These are phyloP conservation scores for Drosophila mulleri DNA, from an alignment of 2,888 invertebrate species.

Conservation along the genomic window DNA sequence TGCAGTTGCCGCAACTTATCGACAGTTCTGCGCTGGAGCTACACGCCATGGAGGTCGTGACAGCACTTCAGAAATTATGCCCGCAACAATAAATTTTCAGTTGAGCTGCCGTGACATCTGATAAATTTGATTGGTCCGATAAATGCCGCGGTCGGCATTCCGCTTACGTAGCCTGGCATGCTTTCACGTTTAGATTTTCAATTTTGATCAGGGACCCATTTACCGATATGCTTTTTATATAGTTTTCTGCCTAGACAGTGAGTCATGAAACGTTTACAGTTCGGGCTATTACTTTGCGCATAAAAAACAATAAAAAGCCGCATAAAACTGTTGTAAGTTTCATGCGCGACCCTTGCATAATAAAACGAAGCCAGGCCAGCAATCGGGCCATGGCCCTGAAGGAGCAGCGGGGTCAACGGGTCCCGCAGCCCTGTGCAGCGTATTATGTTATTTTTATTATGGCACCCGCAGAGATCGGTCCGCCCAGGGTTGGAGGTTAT, in stretches of 20 bases:
- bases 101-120: conserved; percentile 46
- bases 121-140: conserved; percentile 50
- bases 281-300: conserved; percentile 37
- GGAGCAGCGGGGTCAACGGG: conserved; percentile 24
- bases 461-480: conserved; percentile 35
- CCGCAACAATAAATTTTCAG: conserved; percentile 60
- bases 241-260: conserved; percentile 19
- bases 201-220: conserved; percentile 55
- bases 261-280: conserved; percentile 45
- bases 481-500: not conserved
- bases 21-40: conserved; percentile 43
- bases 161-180: conserved; percentile 49
- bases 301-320: conserved; percentile 48
- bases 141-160: conserved; percentile 23
- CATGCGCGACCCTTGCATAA: conserved; percentile 48
- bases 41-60: conserved; percentile 55
- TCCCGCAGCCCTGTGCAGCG: conserved; percentile 13
- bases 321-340: conserved; percentile 57
- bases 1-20: conserved; percentile 37
- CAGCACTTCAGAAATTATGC: conserved; percentile 64
- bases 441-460: conserved; percentile 62
- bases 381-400: conserved; percentile 28
- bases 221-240: conserved; percentile 15
- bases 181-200: conserved; percentile 65
- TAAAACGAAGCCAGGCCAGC: conserved; percentile 64